Conservation (phyloP, 2,888 invertebrate genomes). For the Nebria salina region DNA sequence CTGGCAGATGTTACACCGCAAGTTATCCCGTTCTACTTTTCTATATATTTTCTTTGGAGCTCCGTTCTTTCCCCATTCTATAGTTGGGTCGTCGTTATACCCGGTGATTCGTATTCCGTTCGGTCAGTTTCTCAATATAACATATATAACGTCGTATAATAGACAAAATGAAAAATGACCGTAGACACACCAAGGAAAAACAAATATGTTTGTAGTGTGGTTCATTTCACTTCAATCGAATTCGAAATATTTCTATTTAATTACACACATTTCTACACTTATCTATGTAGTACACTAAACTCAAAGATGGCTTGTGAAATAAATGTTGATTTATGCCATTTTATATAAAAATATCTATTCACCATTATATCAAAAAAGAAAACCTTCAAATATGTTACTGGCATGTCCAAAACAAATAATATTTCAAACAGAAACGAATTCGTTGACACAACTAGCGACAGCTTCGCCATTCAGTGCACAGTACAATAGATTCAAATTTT, state of each 20-base stretch:
- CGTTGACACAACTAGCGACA: too few relatives aligned
- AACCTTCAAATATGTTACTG: too few relatives aligned
- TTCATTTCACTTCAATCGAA: not conserved
- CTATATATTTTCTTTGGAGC: not conserved
- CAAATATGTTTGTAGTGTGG: not conserved
- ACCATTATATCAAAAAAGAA: too few relatives aligned
- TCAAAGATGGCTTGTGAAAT: too few relatives aligned
- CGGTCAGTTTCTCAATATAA: conserved; percentile 1
- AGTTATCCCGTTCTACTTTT: not conserved
- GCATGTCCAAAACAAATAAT: too few relatives aligned
- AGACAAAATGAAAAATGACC: conserved; percentile 1
- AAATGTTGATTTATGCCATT: too few relatives aligned
- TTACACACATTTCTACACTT: not conserved
- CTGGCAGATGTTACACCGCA: not conserved
- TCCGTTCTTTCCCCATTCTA: not conserved
- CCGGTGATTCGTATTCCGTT: not conserved
- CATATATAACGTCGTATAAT: not conserved
- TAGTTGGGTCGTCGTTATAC: not conserved
- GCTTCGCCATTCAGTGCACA: too few relatives aligned
- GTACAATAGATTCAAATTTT: too few relatives aligned
- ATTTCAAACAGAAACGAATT: too few relatives aligned
- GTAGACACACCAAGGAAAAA: not conserved
- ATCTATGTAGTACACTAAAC: too few relatives aligned
- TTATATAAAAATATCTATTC: too few relatives aligned
- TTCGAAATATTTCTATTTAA: not conserved